Evolutionary conservation across 2,888 invertebrate genomes (phyloP).

Genomic region (Tortricodes alternella): DNA sequence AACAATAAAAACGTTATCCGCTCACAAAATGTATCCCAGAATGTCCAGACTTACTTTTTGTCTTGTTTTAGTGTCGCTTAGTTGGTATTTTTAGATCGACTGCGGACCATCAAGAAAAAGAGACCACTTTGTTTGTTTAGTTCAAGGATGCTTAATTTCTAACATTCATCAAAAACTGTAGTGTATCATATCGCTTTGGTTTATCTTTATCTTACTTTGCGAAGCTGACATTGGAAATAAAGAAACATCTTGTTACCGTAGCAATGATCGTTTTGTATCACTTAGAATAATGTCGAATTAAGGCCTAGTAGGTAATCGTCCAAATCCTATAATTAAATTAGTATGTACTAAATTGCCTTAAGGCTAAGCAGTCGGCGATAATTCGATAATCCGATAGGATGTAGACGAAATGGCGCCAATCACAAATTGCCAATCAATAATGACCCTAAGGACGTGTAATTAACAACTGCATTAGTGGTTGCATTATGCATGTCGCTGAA

Average conservation of each 20-base stretch:
- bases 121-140: no score
- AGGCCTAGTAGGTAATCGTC: no score
- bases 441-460: conserved; percentile 65
- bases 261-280: no score
- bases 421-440: conserved; percentile 69
- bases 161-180: no score
- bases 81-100: background rate
- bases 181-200: no score
- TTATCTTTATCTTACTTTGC: no score
- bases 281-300: no score
- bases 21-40: conserved; percentile 73
- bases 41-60: conserved; percentile 48
- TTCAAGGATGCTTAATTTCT: no score
- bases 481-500: conserved; percentile 71
- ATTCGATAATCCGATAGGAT: conserved; percentile 60
- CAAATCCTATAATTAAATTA: conserved; percentile 20
- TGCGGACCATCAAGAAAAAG: no score
- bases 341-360: conserved; percentile 46
- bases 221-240: no score
- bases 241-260: no score
- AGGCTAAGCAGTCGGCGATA: conserved; percentile 49
- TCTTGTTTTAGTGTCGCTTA: conserved; percentile 28
- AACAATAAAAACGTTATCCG: conserved; percentile 82
- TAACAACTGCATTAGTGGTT: conserved; percentile 68
- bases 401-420: conserved; percentile 51